Conservation (phyloP, 2,113 vertebrate species). For the Sterna hirundo region DNA sequence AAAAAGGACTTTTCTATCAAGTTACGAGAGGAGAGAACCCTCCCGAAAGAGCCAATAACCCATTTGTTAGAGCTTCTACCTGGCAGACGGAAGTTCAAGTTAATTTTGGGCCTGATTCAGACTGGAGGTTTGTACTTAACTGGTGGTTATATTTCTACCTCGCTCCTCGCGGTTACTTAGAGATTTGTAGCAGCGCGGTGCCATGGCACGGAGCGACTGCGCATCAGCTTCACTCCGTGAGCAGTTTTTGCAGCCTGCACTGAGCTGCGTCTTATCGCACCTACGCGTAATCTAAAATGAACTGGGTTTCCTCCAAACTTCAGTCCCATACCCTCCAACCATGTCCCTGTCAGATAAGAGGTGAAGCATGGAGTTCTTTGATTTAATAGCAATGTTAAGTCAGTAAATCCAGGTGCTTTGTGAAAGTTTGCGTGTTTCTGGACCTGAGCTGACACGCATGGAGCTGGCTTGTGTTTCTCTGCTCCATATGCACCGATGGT, state of each 20-base stretch:
- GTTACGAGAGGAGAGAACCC: not conserved
- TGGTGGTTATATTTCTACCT: not conserved
- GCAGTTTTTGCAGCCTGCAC: not conserved
- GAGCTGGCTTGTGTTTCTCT: not conserved
- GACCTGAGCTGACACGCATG: not conserved
- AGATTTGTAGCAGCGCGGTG: not conserved
- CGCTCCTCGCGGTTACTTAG: not conserved
- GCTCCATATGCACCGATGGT: not conserved
- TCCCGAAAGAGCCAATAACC: not conserved
- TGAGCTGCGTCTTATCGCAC: not conserved
- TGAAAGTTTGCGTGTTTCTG: not conserved
- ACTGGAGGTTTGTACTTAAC: not conserved
- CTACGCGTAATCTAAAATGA: not conserved
- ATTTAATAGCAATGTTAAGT: not conserved
- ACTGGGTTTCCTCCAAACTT: not conserved
- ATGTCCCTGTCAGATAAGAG: not conserved
- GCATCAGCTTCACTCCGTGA: not conserved
- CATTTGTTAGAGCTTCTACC: not conserved
- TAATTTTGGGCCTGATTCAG: not conserved
- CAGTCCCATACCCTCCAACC: not conserved
- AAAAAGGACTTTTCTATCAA: not conserved
- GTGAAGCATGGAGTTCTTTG: not conserved
- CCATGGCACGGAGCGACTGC: not conserved
- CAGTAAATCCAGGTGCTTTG: not conserved
- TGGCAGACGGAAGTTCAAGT: not conserved